Percentiles rank a stretch among this genome's conserved stretches.
Conservation (phyloP, 2,797 vertebrate genomes). For the Hipposideros larvatus region DNA sequence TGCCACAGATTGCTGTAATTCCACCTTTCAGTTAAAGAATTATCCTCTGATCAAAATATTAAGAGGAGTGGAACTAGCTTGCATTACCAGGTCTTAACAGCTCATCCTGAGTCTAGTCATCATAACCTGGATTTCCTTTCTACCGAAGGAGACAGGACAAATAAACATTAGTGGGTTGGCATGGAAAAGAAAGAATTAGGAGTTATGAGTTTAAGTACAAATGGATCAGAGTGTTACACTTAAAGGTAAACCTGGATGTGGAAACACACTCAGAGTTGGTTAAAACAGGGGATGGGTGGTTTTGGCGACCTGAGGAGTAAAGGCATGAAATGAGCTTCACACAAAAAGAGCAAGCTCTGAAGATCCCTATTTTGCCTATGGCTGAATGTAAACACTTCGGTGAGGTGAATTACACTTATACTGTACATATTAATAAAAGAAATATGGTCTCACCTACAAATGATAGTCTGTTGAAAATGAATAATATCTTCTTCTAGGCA, state of each 20-base stretch:
- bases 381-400: conserved; percentile 64
- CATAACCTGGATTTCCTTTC: conserved; percentile 10
- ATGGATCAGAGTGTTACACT: not conserved
- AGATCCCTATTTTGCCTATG: not conserved
- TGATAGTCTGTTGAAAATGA: conserved; percentile 77
- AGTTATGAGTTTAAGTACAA: not conserved
- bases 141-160: not conserved
- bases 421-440: conserved; percentile 79
- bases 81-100: conserved; percentile 35
- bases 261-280: not conserved
- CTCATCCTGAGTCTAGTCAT: conserved; percentile 2
- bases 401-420: conserved; percentile 69
- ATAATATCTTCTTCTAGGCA: conserved; percentile 67
- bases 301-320: not conserved
- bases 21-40: not conserved
- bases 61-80: not conserved
- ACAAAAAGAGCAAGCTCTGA: not conserved
- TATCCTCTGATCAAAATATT: conserved; percentile 32
- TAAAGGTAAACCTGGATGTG: not conserved
- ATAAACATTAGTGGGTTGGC: not conserved
- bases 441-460: conserved; percentile 74
- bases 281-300: not conserved
- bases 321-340: not conserved
- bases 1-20: not conserved
- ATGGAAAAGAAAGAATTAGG: not conserved